Evolutionary conservation across 2,888 invertebrate species (phyloP).

Genomic region (Lasioglossum malachurum): DNA sequence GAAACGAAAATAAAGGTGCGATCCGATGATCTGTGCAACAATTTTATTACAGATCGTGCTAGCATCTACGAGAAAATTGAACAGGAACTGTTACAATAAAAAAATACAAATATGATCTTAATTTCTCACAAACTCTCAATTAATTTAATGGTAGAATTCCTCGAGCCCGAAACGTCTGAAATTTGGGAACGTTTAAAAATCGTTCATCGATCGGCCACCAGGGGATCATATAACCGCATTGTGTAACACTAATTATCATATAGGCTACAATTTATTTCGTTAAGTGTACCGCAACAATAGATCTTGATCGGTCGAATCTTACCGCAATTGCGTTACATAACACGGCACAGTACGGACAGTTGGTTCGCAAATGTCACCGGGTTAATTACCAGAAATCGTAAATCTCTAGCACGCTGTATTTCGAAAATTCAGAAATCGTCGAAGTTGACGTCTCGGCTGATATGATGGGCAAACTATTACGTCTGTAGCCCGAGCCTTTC

Average conservation of each 20-base stretch:
- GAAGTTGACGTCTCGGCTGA: too few relatives aligned
- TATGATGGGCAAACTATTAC: too few relatives aligned
- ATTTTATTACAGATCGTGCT: slow-evolving; percentile 54
- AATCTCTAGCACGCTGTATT: background rate
- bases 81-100: background rate
- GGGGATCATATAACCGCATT: background rate
- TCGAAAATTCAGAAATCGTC: background rate
- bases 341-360: slow-evolving; percentile 6
- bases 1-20: background rate
- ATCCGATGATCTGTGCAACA: slow-evolving; percentile 48
- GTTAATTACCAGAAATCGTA: background rate
- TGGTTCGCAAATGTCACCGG: background rate
- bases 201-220: background rate
- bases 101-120: background rate
- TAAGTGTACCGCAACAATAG: background rate
- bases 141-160: too few relatives aligned
- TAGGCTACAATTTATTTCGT: slow-evolving; percentile 5
- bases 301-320: slow-evolving; percentile 27
- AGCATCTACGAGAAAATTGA: background rate
- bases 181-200: background rate
- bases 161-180: background rate
- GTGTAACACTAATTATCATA: background rate
- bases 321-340: slow-evolving; percentile 52
- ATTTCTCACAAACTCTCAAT: background rate
- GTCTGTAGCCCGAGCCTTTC: background rate